Evolutionary conservation across 2,888 invertebrate species (phyloP), one percentile per base, ranked within the genome.

Genomic region (Entomobrya proxima): DNA sequence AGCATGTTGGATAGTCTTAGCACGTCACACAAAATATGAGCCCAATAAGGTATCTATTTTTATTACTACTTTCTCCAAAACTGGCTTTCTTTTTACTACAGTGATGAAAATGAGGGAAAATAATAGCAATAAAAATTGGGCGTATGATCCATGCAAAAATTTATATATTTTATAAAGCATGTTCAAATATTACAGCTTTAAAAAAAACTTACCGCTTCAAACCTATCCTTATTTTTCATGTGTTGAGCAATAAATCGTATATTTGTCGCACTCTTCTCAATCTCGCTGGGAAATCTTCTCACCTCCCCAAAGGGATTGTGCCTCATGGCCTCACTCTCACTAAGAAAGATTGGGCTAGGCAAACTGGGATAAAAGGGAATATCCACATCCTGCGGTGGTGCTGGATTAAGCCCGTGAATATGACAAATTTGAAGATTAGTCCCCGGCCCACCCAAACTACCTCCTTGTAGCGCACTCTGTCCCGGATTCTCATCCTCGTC

Each of bases 211-310:
- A 97, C 97, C 92, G 95, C 96, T 92, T 97, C 97, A 92, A 97
- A 98, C 92, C 96, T 96, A 93, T 98, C 97, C 93, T 97, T 96
- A 93, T 98, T 98, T 93, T 95, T 96, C 92, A 97, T 96, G 92
- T 98, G 98, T 93, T 98, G 98, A 91, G 97, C 97, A 93, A 98
- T 97, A 93, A 98, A 98, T 91, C 96, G 95, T 90, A 97, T 96
- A 91, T 97, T 97, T 92, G 96, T 96, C 92, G 97, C 95, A 91
- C 97, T 96, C 92, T 96, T 96, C 92, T 97, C 97, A 94, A 97
- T 95, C 93, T 96, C 96, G 92, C 95, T 94, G 90, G 96, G 94
- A 90, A 94, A 95, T 88, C 95, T 95, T 92, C 96, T 95, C 40
- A 88, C 80, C 6, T 88, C 88, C 32, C 89, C 88, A 58, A 90